Evolutionary conservation across 2,113 vertebrate species (phyloP), one percentile per base, ranked within the genome.

Genomic region (Poeciliopsis retropinna): DNA sequence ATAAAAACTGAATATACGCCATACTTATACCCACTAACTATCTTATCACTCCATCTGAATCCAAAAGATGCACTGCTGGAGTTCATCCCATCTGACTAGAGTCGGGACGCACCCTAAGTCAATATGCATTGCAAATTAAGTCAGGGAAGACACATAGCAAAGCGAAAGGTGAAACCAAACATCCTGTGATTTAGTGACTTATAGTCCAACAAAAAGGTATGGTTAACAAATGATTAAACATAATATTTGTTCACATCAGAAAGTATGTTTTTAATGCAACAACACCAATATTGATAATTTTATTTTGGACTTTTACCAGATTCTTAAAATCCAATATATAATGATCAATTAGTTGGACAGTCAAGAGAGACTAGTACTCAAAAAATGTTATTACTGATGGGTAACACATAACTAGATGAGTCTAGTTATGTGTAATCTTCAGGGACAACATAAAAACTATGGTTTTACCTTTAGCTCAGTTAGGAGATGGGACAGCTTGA

Each of bases 61-160:
- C 54, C 72, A 66, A 83, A 63, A 51, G 47, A 74, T 34, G 41
- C 22, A 83, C 72, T 72, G 66, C 27, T 70, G 61, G 6, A 64
- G 66, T 34, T 70, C 39, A 63, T 27, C 31, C 41, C 34, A 41
- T 64, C 84, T 75, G 82, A 13, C 57, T 66, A 74, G 13, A 31
- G 60, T 54, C 71, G 51, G 76, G 90, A 83, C 72, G 62, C 91
- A 82, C 80, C 85, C 86, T 51, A 57, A 44, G 60, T 15, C 30
- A 75, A 93, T 95, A 93, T 95, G 93, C 90, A 92, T 94, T 95
- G 95, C 94, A 95, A 95, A 95, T 95, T n/a, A 92, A 68, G 47
- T 13, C 67, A 47, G 54, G 66, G 39, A 68, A 64, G 69, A 74
- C 80, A 66, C 72, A 64, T 54, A 71, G 68, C 69, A 68, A 51